These are phyloP conservation scores for Ceratina australensis DNA, from an alignment of 1,140 invertebrate genomes.

Conservation along the genomic window DNA sequence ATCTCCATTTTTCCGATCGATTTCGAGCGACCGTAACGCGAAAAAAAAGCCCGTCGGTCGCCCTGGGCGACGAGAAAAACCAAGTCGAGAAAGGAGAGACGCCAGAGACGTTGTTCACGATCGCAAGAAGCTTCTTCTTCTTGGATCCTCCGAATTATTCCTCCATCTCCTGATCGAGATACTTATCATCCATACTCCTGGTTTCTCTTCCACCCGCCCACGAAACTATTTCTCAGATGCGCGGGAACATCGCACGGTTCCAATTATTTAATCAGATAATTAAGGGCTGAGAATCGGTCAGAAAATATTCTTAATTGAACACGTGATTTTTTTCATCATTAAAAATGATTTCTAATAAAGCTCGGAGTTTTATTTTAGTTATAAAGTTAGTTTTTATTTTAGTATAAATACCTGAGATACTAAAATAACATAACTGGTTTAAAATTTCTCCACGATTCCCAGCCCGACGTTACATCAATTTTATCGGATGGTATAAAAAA, in stretches of 20 bases:
- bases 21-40: slow-evolving; percentile 5
- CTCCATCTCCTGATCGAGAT: too few relatives aligned
- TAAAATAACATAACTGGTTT: too few relatives aligned
- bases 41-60: background rate
- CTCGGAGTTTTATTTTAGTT: too few relatives aligned
- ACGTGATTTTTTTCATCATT: too few relatives aligned
- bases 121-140: slow-evolving; percentile 23
- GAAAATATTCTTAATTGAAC: too few relatives aligned
- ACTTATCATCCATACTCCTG: background rate
- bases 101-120: slow-evolving; percentile 8
- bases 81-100: background rate
- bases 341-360: too few relatives aligned
- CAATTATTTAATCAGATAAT: too few relatives aligned
- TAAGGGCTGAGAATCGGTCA: too few relatives aligned
- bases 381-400: too few relatives aligned
- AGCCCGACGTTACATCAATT: background rate
- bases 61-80: background rate
- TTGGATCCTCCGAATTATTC: background rate
- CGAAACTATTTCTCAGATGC: background rate
- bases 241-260: too few relatives aligned
- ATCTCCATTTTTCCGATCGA: background rate
- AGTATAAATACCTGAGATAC: too few relatives aligned
- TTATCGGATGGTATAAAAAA: background rate
- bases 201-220: slow-evolving; percentile 1
- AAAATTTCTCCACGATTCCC: too few relatives aligned